These are phyloP conservation scores for Aphelenchoides fujianensis DNA, from an alignment of 1,140 invertebrate genomes.

Conservation along the genomic window DNA sequence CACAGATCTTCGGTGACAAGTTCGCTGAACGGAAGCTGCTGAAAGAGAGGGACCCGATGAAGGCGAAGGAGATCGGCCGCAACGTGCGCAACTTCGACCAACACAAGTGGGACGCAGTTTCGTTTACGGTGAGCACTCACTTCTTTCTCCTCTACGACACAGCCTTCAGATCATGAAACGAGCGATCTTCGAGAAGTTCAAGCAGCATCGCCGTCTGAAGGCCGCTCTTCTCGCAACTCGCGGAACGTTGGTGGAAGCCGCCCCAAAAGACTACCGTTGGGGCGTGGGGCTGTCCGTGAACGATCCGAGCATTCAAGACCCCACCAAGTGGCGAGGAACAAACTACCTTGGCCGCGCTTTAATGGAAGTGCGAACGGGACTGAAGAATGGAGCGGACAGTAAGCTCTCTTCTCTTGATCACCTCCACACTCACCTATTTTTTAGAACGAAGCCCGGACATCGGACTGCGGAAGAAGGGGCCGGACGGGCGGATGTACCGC, in stretches of 20 bases:
- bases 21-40: neutral
- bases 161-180: slow-evolving; percentile 16
- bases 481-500: neutral
- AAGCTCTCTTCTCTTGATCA: neutral
- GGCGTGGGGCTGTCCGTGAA: slow-evolving; percentile 2
- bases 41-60: slow-evolving; percentile 6
- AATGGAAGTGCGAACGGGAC: slow-evolving; percentile 15
- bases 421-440: neutral
- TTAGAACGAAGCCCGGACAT: neutral
- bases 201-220: neutral
- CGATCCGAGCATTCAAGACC: slow-evolving; percentile 3
- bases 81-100: slow-evolving; percentile 5
- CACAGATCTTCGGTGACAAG: slow-evolving; percentile 3
- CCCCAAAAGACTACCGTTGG: slow-evolving; percentile 10
- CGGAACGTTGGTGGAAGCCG: slow-evolving; percentile 15
- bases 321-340: slow-evolving; percentile 9
- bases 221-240: neutral
- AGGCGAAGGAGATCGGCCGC: slow-evolving; percentile 9
- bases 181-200: slow-evolving; percentile 16
- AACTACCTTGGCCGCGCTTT: slow-evolving; percentile 3
- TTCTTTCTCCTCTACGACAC: too few relatives aligned
- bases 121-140: too few relatives aligned
- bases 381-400: neutral
- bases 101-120: slow-evolving; percentile 15
- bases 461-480: neutral